Conservation (phyloP, 2,888 invertebrate species). For the Sinhomidia bicolor region DNA sequence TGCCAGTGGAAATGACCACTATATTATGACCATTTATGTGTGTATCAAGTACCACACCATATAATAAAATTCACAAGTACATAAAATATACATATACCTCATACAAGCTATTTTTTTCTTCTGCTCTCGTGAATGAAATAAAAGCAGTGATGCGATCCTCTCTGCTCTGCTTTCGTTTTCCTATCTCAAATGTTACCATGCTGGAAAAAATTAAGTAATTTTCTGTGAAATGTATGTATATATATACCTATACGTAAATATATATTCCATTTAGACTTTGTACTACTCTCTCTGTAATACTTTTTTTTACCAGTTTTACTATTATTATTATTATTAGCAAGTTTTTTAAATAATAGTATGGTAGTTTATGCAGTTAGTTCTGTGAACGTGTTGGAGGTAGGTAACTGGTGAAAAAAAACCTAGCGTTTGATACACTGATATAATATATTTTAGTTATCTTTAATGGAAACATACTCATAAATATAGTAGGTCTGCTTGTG, state of each 20-base stretch:
- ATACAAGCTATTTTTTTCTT: neutral
- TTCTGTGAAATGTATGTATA: slow-evolving; percentile 25
- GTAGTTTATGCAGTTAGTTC: neutral
- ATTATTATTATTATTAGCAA: neutral
- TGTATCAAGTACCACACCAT: neutral
- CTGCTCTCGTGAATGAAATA: neutral
- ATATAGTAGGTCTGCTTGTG: neutral
- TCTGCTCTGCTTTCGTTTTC: neutral
- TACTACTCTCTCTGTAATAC: no score
- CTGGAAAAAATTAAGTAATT: slow-evolving; percentile 19
- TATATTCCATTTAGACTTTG: neutral
- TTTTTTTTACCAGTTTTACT: neutral
- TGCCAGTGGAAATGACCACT: neutral
- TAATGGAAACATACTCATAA: neutral
- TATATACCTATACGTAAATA: no score
- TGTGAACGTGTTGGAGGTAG: neutral
- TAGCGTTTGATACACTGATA: neutral
- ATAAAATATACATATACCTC: neutral
- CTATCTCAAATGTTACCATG: slow-evolving; percentile 3
- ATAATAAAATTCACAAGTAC: neutral
- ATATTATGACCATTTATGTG: neutral
- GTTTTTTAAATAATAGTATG: neutral
- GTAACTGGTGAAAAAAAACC: neutral
- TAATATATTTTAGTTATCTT: slow-evolving; percentile 21
- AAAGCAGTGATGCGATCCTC: slow-evolving; percentile 17